Percentiles rank a stretch among this genome's conserved stretches.
Conservation (phyloP, 2,888 invertebrate species). For the Protophormia terraenovae region DNA sequence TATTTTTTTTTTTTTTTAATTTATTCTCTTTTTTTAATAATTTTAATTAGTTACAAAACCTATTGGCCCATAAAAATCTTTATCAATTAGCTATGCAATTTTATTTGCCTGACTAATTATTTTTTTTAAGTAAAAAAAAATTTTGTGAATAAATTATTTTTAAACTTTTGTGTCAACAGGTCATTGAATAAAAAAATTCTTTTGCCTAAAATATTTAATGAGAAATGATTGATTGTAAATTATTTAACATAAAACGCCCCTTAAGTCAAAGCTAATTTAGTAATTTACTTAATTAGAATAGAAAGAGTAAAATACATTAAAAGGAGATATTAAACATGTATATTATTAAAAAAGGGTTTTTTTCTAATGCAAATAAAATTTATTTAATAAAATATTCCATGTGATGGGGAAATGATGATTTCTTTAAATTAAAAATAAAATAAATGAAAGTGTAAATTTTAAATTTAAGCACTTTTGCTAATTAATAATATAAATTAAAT, state of each 20-base stretch:
- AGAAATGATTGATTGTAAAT: conserved; percentile 10
- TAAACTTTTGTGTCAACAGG: neutral
- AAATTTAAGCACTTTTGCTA: too few relatives aligned
- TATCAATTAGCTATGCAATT: neutral
- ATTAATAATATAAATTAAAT: too few relatives aligned
- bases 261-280: neutral
- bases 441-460: too few relatives aligned
- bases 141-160: neutral
- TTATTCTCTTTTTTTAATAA: too few relatives aligned
- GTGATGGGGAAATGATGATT: too few relatives aligned
- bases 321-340: too few relatives aligned
- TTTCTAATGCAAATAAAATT: too few relatives aligned
- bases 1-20: too few relatives aligned
- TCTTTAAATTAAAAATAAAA: too few relatives aligned
- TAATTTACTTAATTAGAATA: neutral
- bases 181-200: neutral
- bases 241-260: neutral
- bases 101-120: neutral
- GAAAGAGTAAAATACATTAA: neutral
- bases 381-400: too few relatives aligned
- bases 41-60: neutral
- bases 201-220: neutral
- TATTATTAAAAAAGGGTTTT: too few relatives aligned
- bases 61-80: neutral
- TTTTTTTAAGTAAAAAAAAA: neutral